Evolutionary conservation across 2,888 invertebrate species (phyloP).

Genomic region (Dascillus cervinus): DNA sequence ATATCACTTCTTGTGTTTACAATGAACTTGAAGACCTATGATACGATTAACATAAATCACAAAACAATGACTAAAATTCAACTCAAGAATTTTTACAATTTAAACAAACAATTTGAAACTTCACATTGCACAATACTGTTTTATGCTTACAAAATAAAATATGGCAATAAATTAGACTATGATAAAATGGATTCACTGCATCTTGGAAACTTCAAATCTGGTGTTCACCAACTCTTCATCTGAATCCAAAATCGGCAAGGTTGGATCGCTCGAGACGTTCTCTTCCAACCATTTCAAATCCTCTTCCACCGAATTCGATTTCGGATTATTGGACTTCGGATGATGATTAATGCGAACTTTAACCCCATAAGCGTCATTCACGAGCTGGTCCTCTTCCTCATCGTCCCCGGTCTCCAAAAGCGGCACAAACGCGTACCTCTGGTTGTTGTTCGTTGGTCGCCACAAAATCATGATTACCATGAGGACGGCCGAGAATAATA

Average conservation of each 20-base stretch:
- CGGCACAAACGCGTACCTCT: slow-evolving; percentile 89
- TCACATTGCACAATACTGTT: too few relatives aligned
- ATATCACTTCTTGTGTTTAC: too few relatives aligned
- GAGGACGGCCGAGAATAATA: slow-evolving; percentile 80
- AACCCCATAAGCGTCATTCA: slow-evolving; percentile 80
- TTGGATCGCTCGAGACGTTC: slow-evolving; percentile 72
- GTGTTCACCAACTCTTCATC: slow-evolving; percentile 80
- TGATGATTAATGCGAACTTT: slow-evolving; percentile 54
- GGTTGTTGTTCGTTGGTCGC: slow-evolving; percentile 94
- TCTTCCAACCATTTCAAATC: slow-evolving; percentile 91
- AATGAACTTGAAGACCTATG: too few relatives aligned
- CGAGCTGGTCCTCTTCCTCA: slow-evolving; percentile 78
- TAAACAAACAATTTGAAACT: too few relatives aligned
- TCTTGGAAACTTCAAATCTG: slow-evolving; percentile 81
- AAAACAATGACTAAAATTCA: too few relatives aligned
- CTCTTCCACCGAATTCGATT: slow-evolving; percentile 56
- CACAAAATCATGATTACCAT: slow-evolving; percentile 90
- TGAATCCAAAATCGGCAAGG: slow-evolving; percentile 63
- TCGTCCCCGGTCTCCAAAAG: slow-evolving; percentile 75
- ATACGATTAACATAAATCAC: too few relatives aligned
- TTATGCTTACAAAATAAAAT: not conserved
- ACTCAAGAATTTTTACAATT: too few relatives aligned
- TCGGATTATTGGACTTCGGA: slow-evolving; percentile 37
- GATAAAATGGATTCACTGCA: slow-evolving; percentile 52
- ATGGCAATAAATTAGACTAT: not conserved